Evolutionary conservation across 92 coral and sea anemone species (phyloP), one percentile per base, ranked within the genome.

Genomic region (Bergia puertoricense): DNA sequence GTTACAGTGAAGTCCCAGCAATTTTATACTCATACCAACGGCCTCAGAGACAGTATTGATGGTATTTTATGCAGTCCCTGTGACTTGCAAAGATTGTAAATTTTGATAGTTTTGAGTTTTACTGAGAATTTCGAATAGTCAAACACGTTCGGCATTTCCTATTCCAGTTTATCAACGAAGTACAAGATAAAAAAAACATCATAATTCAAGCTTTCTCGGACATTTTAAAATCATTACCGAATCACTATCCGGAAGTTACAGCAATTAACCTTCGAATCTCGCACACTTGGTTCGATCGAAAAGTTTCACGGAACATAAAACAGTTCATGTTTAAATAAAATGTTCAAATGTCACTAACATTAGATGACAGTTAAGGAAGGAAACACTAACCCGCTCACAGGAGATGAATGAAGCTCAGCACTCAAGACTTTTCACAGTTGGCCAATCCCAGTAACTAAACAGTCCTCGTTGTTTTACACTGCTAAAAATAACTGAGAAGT

Each of bases 61-160:
- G 8, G 5, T 48, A 48, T 5, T 51, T 51, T 51, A 8, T 54
- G 59, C 59, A 54, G 59, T 15, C 14, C 14, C 18, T 54, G 15
- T 54, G 59, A 13, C 59, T 54, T 54, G 51, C 51, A 46, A 46
- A 46, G 8, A 0, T 46, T 4, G 51, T 46, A 46, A 46, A 46
- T 46, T n/a, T 22, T 30, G 74, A 9, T 22, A 1, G 74, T 8
- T 37, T 37, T 15, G 37, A 30, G 40, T 20, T 77, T 45, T 45
- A 43, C 81, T 77, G 8, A 54, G 16, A 54, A 54, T 54, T 54
- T 54, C 2, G 3, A 54, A 46, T 46, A 54, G 59, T 54, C 59
- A n/a, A 43, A 66, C 75, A 39, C 37, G 43, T 18, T 41, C 44
- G 87, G 87, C 44, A 84, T 84, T 84, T 84, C 87, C 87, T 72